A percentile compares a stretch with the other conserved stretches of the same genome.
Conservation (phyloP, 2,797 vertebrate genomes). For the Zalophus californianus region DNA sequence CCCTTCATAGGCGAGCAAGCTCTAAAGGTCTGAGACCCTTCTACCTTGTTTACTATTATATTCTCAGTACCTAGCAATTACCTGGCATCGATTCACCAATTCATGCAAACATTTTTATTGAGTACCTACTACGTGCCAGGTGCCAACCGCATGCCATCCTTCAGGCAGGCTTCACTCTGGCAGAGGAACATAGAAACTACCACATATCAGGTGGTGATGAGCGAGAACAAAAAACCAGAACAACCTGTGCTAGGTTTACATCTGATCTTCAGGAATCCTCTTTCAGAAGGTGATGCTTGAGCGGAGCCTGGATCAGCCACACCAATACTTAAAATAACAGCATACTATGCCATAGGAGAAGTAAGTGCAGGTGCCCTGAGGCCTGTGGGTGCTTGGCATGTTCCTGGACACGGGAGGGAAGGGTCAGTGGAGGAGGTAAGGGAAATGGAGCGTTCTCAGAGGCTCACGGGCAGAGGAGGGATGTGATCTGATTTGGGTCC, state of each 20-base stretch:
- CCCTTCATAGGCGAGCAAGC: background rate
- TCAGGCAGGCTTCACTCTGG: background rate
- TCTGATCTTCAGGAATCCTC: background rate
- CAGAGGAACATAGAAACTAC: background rate
- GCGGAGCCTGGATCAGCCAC: background rate
- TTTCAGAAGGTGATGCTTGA: background rate
- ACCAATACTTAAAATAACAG: background rate
- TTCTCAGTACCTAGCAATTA: background rate
- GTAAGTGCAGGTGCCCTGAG: background rate
- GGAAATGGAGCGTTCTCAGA: background rate
- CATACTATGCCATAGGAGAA: rapidly evolving
- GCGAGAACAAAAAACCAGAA: background rate
- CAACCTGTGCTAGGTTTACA: background rate
- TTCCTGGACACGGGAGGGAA: background rate
- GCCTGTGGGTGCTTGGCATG: rapidly evolving
- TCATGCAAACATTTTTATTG: background rate
- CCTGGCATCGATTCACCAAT: background rate
- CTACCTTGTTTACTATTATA: background rate
- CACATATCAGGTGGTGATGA: rapidly evolving
- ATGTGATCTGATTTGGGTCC: background rate
- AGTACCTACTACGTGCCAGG: background rate
- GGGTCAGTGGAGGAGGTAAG: background rate
- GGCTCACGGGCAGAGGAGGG: background rate
- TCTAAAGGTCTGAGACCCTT: background rate
- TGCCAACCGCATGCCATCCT: background rate